Evolutionary conservation across 2,797 vertebrate genomes (phyloP), one percentile per base, ranked within the genome.

Genomic region (Nannoperca australis): DNA sequence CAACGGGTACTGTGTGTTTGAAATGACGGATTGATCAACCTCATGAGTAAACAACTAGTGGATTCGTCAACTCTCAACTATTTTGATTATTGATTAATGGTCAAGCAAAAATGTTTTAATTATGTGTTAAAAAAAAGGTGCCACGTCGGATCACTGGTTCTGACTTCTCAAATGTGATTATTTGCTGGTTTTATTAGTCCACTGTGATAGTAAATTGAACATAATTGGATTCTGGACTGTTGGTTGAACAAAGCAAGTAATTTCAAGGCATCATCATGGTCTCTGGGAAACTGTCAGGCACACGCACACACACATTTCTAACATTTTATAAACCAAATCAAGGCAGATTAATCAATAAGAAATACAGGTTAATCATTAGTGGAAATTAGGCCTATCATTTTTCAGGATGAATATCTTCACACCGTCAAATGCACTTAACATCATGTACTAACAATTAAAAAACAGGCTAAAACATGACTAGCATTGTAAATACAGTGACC

Each of bases 401-500:
- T 45, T 50, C 32, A 1, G 34, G 22, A 27, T 54, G 0, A 50
- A 56, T 13, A 56, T 7, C 8, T 40, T 66, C 22, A 51, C 7
- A 62, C 4, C 40, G 38, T 63, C 22, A 58, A 17, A 32, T 14
- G 13, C 44, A 40, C 32, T 2, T n/a, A 42, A n/a, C 18, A 53
- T 47, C 10, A 45, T 22, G 51, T 9, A 40, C 5, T 38, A 8
- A 70, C 58, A 20, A 30, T 17, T 8, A 59, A 18, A 20, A 49
- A 56, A 36, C 5, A 38, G 0, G 15, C 5, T n/a, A 17, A 32
- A 70, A 67, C 1, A 44, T 14, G 32, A 70, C 38, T 22, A 18
- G 30, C n/a, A 55, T 49, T 62, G 27, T 63, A 55, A 76, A 76
- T 32, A 58, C 36, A 24, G 0, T 59, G 58, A 58, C 74, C 59